Evolutionary conservation across 2,113 vertebrate species (phyloP), one percentile per base, ranked within the genome.

Genomic region (Speoplatyrhinus poulsoni): DNA sequence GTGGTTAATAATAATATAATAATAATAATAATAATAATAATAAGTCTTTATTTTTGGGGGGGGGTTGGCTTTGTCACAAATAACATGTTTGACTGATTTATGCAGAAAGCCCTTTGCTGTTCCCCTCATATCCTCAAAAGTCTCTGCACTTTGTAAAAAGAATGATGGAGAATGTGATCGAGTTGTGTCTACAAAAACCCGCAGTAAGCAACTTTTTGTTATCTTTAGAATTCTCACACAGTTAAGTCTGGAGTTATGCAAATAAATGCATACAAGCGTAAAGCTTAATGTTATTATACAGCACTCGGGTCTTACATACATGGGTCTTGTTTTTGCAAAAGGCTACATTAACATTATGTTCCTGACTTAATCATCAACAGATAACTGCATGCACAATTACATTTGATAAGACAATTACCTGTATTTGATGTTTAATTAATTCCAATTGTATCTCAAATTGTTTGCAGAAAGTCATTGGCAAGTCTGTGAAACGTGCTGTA

Each of bases 121-220:
- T 98, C 89, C 95, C 97, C 49, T 97, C 96, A 49, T 95, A 95
- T 80, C 95, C 95, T 49, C 93, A 97, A 85, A 99, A 99, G 77
- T 99, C 98, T 12, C 76, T 99, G 79, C 96, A 98, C 88, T 98
- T 95, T 81, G 96, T 99, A 67, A 98, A 97, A 91, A 95, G 93
- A 83, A 92, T 94, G 86, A 99, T 99, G 97, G 96, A 98, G 77
- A 91, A 56, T 0, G 85, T 95, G 63, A 99, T 99, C 80, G 94
- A 97, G 73, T 92, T 88, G 19, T 99, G 98, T 89, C 91, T 99
- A 53, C 93, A 95, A 85, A 96, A 98, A 79, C 98, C 97, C 41
- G 95, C 98, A 2, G 98, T 99, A 89, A 94, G 96, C 94, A 19
- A 32, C 46, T 19, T 13, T 62, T 10, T 3, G 10, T 48, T 12